phyloP scores from a whole-genome alignment of 2,113 vertebrate species.

The Mormyrus lacerda region DNA sequence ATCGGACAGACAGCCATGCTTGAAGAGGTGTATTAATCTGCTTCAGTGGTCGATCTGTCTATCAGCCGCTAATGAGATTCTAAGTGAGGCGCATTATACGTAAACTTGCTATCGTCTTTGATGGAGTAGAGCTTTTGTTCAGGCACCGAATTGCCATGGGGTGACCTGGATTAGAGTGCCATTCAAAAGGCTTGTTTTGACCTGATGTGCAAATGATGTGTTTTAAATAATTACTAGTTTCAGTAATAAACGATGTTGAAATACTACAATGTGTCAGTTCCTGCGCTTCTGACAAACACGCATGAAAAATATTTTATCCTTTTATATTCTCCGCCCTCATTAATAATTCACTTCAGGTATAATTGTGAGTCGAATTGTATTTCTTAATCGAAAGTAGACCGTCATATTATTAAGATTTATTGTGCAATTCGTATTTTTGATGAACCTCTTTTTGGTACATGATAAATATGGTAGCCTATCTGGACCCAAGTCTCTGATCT shows the following conservation, averaged over 20 bases:
- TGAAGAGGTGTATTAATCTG: background rate
- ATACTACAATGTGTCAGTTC: background rate
- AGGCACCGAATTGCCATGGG: background rate
- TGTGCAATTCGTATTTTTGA: background rate
- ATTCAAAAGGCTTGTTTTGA: background rate
- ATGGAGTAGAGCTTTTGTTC: background rate
- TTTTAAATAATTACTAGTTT: background rate
- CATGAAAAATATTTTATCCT: background rate
- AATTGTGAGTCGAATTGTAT: background rate
- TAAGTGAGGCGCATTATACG: conserved; percentile 6
- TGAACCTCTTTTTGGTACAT: background rate
- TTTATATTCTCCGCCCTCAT: background rate
- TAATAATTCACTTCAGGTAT: background rate
- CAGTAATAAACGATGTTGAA: background rate
- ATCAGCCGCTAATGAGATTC: background rate
- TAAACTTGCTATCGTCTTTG: conserved; percentile 12
- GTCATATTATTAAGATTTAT: background rate
- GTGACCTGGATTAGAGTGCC: background rate
- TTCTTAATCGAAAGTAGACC: background rate
- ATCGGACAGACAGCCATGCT: background rate
- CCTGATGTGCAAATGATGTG: background rate
- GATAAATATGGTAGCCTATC: background rate
- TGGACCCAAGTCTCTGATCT: background rate
- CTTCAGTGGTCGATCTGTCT: background rate
- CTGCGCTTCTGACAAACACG: background rate